These are phyloP conservation scores for Seriola rivoliana DNA, from an alignment of 2,113 vertebrate species.

Conservation along the genomic window DNA sequence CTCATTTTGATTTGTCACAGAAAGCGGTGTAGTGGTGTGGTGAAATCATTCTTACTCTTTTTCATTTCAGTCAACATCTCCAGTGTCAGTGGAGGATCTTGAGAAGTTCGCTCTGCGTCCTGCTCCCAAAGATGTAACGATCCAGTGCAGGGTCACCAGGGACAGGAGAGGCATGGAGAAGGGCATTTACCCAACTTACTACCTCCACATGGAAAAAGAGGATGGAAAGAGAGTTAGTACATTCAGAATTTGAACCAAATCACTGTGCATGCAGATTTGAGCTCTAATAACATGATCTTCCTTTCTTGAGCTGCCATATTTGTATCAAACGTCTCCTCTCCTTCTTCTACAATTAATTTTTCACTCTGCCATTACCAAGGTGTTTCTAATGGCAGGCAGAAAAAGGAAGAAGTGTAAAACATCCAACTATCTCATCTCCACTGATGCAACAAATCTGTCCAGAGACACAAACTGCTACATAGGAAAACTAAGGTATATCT, in stretches of 20 bases:
- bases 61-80: constrained; percentile 70
- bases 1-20: neutral
- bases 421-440: constrained; percentile 92
- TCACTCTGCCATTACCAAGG: constrained; percentile 67
- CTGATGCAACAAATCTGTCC: constrained; percentile 89
- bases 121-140: constrained; percentile 82
- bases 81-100: constrained; percentile 83
- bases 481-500: constrained; percentile 89
- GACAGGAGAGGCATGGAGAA: constrained; percentile 90
- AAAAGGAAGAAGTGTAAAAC: constrained; percentile 92
- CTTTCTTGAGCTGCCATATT: neutral
- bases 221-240: constrained; percentile 85
- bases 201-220: constrained; percentile 89
- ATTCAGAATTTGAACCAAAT: neutral
- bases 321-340: neutral
- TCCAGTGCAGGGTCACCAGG: constrained; percentile 88
- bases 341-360: neutral
- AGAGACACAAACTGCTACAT: constrained; percentile 88
- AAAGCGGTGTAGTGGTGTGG: neutral
- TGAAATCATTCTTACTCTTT: neutral
- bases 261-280: neutral
- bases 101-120: constrained; percentile 86
- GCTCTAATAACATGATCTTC: neutral
- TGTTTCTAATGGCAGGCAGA: constrained; percentile 90
- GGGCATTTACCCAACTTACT: constrained; percentile 90